Evolutionary conservation across 2,797 vertebrate species (phyloP).

Genomic region (Steatocranus sp.): DNA sequence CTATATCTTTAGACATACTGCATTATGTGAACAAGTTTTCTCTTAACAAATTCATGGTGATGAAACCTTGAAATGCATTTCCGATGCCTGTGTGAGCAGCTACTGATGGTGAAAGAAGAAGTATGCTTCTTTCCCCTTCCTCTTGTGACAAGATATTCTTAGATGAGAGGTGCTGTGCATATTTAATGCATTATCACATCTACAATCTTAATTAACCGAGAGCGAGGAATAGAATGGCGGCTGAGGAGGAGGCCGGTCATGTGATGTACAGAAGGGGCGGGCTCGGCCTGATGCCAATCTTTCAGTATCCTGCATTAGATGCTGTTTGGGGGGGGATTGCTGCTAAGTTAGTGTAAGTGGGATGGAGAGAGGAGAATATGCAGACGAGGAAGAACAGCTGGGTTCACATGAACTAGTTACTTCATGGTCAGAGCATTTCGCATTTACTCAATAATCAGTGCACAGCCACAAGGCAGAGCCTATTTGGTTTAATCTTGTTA

Average conservation of each 20-base stretch:
- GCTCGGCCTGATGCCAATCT: constrained; percentile 46
- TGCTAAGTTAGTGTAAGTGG: constrained; percentile 53
- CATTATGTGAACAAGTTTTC: neutral
- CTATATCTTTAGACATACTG: neutral
- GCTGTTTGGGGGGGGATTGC: constrained; percentile 19
- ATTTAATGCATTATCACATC: constrained; percentile 71
- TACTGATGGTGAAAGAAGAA: neutral
- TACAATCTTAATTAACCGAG: constrained; percentile 72
- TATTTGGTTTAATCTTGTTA: constrained; percentile 36
- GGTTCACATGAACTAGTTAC: neutral
- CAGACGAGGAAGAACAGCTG: neutral
- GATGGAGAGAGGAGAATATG: neutral
- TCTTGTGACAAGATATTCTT: constrained; percentile 65
- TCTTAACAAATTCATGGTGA: neutral
- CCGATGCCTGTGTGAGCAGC: neutral
- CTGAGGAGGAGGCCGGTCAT: constrained; percentile 32
- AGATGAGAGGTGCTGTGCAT: constrained; percentile 68
- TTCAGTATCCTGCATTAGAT: constrained; percentile 49
- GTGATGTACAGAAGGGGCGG: constrained; percentile 30
- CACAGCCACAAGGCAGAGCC: constrained; percentile 13
- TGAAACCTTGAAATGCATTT: constrained; percentile 12
- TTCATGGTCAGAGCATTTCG: neutral
- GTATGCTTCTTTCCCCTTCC: neutral
- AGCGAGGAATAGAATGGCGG: constrained; percentile 23
- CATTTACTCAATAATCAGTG: constrained; percentile 6